phyloP scores from a whole-genome alignment of 2,797 vertebrate species.

The Sebastes elongatus region DNA sequence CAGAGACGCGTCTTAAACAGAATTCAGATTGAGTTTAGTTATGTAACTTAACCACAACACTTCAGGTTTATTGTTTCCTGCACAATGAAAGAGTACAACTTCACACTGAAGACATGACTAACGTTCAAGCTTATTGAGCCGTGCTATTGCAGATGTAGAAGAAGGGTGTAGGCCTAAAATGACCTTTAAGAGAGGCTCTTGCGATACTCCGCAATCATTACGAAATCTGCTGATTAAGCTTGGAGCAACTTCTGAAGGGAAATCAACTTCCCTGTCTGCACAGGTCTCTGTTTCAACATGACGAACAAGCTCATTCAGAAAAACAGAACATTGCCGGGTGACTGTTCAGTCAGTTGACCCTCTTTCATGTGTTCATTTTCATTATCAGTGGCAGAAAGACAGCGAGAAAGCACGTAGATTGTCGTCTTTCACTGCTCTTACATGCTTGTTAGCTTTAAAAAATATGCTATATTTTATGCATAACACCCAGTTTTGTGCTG shows the following conservation, averaged over 20 bases:
- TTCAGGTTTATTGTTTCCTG: not conserved
- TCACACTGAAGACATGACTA: not conserved
- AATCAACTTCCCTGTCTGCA: constrained; percentile 26
- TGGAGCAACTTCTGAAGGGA: constrained; percentile 4
- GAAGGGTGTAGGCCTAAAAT: not conserved
- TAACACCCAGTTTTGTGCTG: not conserved
- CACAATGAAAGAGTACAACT: not conserved
- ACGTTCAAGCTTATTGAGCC: accelerated
- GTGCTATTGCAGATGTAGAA: not conserved
- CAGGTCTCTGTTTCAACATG: constrained; percentile 18
- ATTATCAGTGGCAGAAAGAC: not conserved
- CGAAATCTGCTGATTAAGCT: constrained; percentile 26
- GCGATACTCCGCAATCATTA: not conserved
- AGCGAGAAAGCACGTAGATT: too few relatives aligned
- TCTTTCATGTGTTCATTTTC: not conserved
- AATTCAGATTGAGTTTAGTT: not conserved
- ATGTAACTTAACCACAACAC: not conserved
- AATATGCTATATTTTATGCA: too few relatives aligned
- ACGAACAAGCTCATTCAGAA: constrained; percentile 8
- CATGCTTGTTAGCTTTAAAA: too few relatives aligned
- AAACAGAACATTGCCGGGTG: not conserved
- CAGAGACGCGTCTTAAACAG: not conserved
- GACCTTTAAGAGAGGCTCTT: not conserved
- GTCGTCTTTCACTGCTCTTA: too few relatives aligned
- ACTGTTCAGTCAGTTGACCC: constrained; percentile 4